Base-by-base conservation (phyloP, 35 echinoderm and acorn worm genomes). In the Stichopus chloronotus region DNA sequence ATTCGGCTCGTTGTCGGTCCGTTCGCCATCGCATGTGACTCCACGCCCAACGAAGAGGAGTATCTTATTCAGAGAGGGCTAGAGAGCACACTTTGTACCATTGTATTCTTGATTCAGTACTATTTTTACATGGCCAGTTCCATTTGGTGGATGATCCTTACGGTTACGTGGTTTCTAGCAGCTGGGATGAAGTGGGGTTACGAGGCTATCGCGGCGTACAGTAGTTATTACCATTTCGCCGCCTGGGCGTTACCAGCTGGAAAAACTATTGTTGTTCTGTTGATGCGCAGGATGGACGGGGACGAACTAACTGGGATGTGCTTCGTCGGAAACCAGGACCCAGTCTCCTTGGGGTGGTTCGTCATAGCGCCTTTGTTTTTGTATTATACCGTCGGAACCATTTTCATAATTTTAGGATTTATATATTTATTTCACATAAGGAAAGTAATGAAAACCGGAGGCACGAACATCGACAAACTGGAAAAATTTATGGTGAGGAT, bases 121-220 rank as follows among this genome's bases (percentile, higher is more conserved):
- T 98, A 98, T 91, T 98, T 98, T 78, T 98, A 95, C 57, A 98
- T 98, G 97, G 97, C 97, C 17, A 96, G 95, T 81, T 98, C 97
- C 8, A 98, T 98, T 19, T 98, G 97, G 97, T 98, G 97, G 97
- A 95, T 98, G 55, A 96, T 98, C 63, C 72, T 98, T 68, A 98
- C 97, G n/a, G 63, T 98, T 55, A 96, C 97, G 25, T 98, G 95
- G 97, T 98, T 98, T 81, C 86, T 98, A 2, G 93, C 93, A 11
- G 95, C 97, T 3, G 97, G 97, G 43, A 98, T 98, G 97, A 98
- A 98, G 61, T 98, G 97, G 97, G 97, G 97, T 8, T 98, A 98
- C 63, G 97, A 98, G 68, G 97, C 97, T 55, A 98, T 98, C 65
- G 97, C 97, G 9, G 93, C 97, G 7, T 96, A 98, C 78, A 98